Base-by-base conservation (phyloP, 1,140 invertebrate species). In the Atopsyche davidsoni region DNA sequence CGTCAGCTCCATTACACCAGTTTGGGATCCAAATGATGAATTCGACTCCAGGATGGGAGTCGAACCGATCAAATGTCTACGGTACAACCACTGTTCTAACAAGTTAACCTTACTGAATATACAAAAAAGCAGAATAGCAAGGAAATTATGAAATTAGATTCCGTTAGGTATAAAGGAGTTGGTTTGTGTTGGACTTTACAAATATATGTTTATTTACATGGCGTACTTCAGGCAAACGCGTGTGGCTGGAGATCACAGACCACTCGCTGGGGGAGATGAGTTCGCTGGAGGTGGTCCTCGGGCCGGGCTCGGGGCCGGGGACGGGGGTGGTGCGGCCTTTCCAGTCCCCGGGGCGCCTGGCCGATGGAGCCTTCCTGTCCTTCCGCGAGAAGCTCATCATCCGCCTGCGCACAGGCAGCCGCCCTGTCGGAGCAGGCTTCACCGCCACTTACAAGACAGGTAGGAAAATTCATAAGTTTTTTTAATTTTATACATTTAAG, bases 211-310 rank as follows among this genome's bases (percentile, higher is more conserved):
- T 41, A 13, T 55, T 48, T 55, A 59, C 6, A 23, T 46, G 23
- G 59, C 59, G 40, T 50, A 34, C 59, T 60, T 53, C 67, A 62
- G 78, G 78, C 11, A 77, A 76, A 62, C 65, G 78, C 36, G 74
- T 86, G 1, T 83, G 80, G 73, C 62, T 86, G 2, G 80, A 83
- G 61, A 79, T 86, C 42, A 69, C 67, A 45, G 69, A 75, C 42
- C 80, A 75, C 58, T 75, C 80, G 46, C 74, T 76, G 50, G 72
- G 69, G n/a, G 64, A 68, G 32, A 76, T 77, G n/a, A 72, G 69
- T 2, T 64, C 67, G 18, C 62, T 82, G 2, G 73, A 80, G 45
- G 62, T 82, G 1, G 71, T 75, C 51, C 63, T 80, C 2, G 78
- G 78, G 7, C 64, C 66, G 2, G 65, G 72, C 21, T n/a, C n/a